Evolutionary conservation across 2,797 vertebrate genomes (phyloP), one percentile per base, ranked within the genome.

Genomic region (Garrulus glandarius): DNA sequence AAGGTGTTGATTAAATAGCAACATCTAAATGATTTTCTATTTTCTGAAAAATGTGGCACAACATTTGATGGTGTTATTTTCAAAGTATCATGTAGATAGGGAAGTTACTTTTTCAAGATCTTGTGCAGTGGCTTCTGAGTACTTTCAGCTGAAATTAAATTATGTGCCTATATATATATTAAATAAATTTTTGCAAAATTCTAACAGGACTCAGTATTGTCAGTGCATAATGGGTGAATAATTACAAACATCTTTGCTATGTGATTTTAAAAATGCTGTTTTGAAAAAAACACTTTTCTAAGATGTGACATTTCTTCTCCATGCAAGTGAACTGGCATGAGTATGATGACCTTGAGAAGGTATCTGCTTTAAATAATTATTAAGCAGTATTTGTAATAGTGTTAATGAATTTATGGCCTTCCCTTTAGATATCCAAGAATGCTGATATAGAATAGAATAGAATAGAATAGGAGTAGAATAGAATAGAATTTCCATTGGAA

Each of bases 251-350:
- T 1, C 1, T 75, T 84, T 75, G 4, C 9, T 36, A 13, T 32
- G 34, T n/a, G 10, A 27, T 57, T 87, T 77, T 84, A n/a, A 49
- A 87, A 14, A 15, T 34, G 17, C 1, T 75, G 7, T 24, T 87
- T 89, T 44, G 22, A 44, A 86, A 71, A 71, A 29, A 1, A 0
- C 0, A 0, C 5, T 18, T 34, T 82, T 74, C 65, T 36, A 67
- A 71, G 15, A 15, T 44, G 5, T 41, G 24, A 32, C 7, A 11
- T 77, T 79, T 87, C 15, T 74, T 70, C 10, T 63, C 27, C 3
- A 0, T 47, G 24, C 34, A 63, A 64, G 9, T 0, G 1, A 70
- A 5, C 10, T 47, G 50, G 2, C 8, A 11, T 79, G 7, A 64
- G 4, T 22, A 6, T 47, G 30, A 83, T 22, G 24, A 57, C 39